Base-by-base conservation (phyloP, 2,113 vertebrate species). In the Melanerpes aurifrons region DNA sequence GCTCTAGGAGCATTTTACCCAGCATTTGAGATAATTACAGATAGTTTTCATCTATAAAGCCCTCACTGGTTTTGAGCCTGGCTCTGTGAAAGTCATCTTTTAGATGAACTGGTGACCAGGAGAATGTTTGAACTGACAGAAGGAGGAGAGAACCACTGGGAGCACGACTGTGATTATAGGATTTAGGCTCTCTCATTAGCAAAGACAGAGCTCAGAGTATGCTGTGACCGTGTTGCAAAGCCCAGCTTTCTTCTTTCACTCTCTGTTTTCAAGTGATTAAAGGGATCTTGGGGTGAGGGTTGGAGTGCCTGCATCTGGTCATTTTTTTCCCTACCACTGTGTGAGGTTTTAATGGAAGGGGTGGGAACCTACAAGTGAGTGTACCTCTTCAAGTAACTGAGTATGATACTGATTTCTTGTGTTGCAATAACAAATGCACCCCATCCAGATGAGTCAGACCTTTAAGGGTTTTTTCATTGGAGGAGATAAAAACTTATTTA, bases 391-490 rank as follows among this genome's bases (percentile, higher is more conserved):
- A 67, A 57, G 56, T 3, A 93, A 77, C 79, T 18, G 4, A 53
- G 66, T 68, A 19, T n/a, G 69, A 83, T 63, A 31, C 74, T 74
- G 57, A 61, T 68, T 85, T 29, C 61, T 91, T 79, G 31, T 69
- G 53, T 78, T 87, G 69, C 7, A 76, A 50, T 70, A 94, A 92
- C 92, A 96, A 76, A 76, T 12, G 73, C 85, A 82, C 89, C 58
- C 82, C 64, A 71, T 67, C 61, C 75, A 83, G 64, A 82, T 94
- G 89, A 95, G 72, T 81, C 77, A 47, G 71, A 91, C 73, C 82
- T 89, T 90, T 92, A 80, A 83, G 37, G n/a, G 54, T 58, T 61
- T 92, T 91, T 89, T 82, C 50, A 58, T 86, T 90, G 3, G 0
- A 1, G 43, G 32, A 68, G 74, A 37, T 76, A 64, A 92, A 91